Percentiles rank a stretch among this genome's conserved stretches.
phyloP scores from a whole-genome alignment of 2,797 vertebrate genomes.

The Acipenser oxyrinchus region DNA sequence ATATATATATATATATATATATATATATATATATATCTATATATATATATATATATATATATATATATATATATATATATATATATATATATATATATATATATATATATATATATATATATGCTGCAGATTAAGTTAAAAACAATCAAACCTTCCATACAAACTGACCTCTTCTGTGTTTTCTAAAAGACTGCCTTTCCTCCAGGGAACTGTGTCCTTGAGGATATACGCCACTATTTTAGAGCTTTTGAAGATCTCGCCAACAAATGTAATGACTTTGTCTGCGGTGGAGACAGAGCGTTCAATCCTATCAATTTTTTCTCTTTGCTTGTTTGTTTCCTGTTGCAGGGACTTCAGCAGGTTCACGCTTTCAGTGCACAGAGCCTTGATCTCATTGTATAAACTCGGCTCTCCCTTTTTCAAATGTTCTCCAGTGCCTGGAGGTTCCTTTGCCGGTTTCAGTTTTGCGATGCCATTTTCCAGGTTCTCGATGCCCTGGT shows the following conservation, averaged over 20 bases:
- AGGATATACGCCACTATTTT: conserved; percentile 70
- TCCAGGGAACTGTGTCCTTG: conserved; percentile 63
- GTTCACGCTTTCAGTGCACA: conserved; percentile 58
- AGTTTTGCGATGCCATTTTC: conserved; percentile 51
- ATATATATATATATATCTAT: too few species aligned
- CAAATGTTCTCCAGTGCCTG: neutral
- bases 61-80: too few species aligned
- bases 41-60: too few species aligned
- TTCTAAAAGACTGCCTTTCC: conserved; percentile 49
- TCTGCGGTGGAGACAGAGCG: conserved; percentile 59
- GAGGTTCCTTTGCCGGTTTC: conserved; percentile 14
- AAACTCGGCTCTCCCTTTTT: conserved; percentile 10
- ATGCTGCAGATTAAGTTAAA: too few species aligned
- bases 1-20: too few species aligned
- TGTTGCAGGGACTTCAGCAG: conserved; percentile 53
- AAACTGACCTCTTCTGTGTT: conserved; percentile 42
- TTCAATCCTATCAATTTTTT: conserved; percentile 65
- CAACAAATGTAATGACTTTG: conserved; percentile 60
- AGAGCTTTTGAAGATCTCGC: conserved; percentile 65
- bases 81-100: too few species aligned
- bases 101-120: too few species aligned
- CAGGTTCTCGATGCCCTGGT: conserved; percentile 49
- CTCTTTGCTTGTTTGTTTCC: conserved; percentile 54
- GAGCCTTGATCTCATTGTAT: conserved; percentile 30
- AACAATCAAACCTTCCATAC: neutral